A percentile compares a stretch with the other conserved stretches of the same genome.
phyloP scores from a whole-genome alignment of 1,140 invertebrate genomes.

The Pectinophora gossypiella region DNA sequence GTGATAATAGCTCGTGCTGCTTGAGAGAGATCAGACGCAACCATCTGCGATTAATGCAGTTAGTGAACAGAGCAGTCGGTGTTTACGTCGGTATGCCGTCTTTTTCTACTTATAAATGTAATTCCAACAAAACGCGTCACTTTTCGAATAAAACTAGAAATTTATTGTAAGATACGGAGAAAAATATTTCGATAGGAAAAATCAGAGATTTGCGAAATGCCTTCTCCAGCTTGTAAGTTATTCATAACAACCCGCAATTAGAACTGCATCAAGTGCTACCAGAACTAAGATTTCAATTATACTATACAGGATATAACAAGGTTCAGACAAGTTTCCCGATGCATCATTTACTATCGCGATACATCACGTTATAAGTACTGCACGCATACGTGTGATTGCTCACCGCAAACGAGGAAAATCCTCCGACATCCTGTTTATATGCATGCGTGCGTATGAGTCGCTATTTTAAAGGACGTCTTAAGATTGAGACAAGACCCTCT shows the following conservation, averaged over 20 bases:
- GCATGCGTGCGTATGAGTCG: constrained; percentile 32
- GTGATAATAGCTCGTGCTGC: constrained; percentile 8
- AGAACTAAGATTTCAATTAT: neutral
- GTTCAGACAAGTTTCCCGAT: neutral
- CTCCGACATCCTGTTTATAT: constrained; percentile 51
- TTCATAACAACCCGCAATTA: too few species aligned
- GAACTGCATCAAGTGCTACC: neutral
- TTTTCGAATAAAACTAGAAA: too few species aligned
- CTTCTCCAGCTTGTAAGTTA: too few species aligned
- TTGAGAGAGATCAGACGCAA: neutral
- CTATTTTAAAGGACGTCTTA: constrained; percentile 30
- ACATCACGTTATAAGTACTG: constrained; percentile 9
- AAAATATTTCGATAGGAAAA: too few species aligned
- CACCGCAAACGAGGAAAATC: constrained; percentile 45
- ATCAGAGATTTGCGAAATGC: too few species aligned
- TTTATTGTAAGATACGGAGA: too few species aligned
- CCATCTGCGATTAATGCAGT: neutral
- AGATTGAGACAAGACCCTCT: constrained; percentile 27
- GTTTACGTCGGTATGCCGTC: too few species aligned
- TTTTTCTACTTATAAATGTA: too few species aligned
- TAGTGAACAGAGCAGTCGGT: neutral
- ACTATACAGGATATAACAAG: neutral
- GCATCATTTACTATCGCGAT: constrained; percentile 7
- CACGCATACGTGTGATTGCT: constrained; percentile 11
- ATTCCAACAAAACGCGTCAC: too few species aligned